A percentile compares a stretch with the other conserved stretches of the same genome.
Evolutionary conservation across 2,888 invertebrate genomes (phyloP).

Genomic region (Hyalella azteca): DNA sequence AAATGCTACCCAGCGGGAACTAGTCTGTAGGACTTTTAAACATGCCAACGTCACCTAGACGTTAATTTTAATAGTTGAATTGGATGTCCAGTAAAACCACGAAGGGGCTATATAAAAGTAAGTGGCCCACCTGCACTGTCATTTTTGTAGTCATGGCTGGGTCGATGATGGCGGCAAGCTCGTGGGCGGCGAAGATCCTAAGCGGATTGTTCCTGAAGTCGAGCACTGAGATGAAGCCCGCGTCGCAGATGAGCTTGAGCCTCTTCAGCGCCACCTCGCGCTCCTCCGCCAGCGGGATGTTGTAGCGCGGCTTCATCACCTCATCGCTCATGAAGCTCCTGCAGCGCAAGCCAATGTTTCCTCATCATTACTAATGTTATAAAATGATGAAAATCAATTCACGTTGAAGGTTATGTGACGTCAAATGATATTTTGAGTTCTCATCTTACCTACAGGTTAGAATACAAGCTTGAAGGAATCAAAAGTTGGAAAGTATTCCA

Average conservation of each 20-base stretch:
- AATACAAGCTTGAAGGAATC: too few relatives aligned
- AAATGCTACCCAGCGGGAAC: background rate
- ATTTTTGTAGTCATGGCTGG: constrained; percentile 60
- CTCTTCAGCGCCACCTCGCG: constrained; percentile 59
- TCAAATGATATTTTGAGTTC: too few relatives aligned
- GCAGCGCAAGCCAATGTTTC: too few relatives aligned
- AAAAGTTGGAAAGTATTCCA: too few relatives aligned
- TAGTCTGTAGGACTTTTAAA: too few relatives aligned
- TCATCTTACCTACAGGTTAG: too few relatives aligned
- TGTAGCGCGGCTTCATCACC: constrained; percentile 59
- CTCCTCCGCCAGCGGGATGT: constrained; percentile 59
- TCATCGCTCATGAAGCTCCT: constrained; percentile 59
- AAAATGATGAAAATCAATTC: background rate
- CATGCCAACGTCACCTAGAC: too few relatives aligned
- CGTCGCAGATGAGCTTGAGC: constrained; percentile 59
- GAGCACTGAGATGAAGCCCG: constrained; percentile 59
- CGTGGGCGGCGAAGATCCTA: constrained; percentile 59
- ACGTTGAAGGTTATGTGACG: too few relatives aligned
- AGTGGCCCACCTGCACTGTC: constrained; percentile 60
- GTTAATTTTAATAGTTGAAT: too few relatives aligned
- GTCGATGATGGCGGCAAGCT: constrained; percentile 59
- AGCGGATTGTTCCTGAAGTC: constrained; percentile 59
- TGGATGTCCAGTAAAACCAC: too few relatives aligned
- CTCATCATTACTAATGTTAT: background rate
- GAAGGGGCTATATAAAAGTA: too few relatives aligned